Percentiles rank a stretch among this genome's conserved stretches.
phyloP scores from a whole-genome alignment of 2,888 invertebrate species.

The Melipona bicolor region DNA sequence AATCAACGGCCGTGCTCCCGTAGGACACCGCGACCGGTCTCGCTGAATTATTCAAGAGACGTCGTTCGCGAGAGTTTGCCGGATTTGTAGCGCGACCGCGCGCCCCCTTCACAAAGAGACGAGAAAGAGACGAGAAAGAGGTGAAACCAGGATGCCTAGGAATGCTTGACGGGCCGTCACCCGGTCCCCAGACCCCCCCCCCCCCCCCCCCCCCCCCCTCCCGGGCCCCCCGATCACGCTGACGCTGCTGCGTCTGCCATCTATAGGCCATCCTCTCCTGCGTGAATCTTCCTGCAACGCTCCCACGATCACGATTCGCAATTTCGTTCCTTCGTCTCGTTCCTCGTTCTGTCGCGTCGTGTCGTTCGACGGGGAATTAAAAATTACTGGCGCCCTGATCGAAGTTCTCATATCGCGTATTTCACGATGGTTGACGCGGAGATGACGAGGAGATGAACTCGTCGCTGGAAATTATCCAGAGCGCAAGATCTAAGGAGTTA shows the following conservation, averaged over 20 bases:
- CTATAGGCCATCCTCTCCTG: constrained; percentile 34
- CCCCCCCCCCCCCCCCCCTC: too few relatives aligned
- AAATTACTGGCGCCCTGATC: constrained; percentile 46
- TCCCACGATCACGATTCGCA: constrained; percentile 60
- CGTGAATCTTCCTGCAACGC: constrained; percentile 43
- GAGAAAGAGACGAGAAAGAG: constrained; percentile 59
- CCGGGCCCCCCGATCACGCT: background rate
- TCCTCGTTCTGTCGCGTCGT: background rate
- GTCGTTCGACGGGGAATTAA: constrained; percentile 24
- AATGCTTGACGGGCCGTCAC: constrained; percentile 62
- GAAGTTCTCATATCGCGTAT: constrained; percentile 13
- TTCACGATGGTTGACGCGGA: background rate
- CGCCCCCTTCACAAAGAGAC: constrained; percentile 58
- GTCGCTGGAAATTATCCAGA: too few relatives aligned
- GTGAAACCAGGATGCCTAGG: constrained; percentile 56
- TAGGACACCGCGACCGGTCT: constrained; percentile 78
- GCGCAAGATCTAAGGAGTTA: too few relatives aligned
- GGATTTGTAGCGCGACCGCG: constrained; percentile 82
- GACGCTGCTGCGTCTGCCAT: constrained; percentile 39
- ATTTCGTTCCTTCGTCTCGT: constrained; percentile 33
- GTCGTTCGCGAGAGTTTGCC: constrained; percentile 78
- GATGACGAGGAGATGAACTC: too few relatives aligned
- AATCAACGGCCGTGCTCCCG: constrained; percentile 76
- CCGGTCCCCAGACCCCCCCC: constrained; percentile 10
- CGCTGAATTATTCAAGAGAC: constrained; percentile 82